A percentile compares a stretch with the other conserved stretches of the same genome.
These are phyloP conservation scores for Peromyscus aztecus DNA, from an alignment of 2,797 vertebrate species.

Conservation along the genomic window DNA sequence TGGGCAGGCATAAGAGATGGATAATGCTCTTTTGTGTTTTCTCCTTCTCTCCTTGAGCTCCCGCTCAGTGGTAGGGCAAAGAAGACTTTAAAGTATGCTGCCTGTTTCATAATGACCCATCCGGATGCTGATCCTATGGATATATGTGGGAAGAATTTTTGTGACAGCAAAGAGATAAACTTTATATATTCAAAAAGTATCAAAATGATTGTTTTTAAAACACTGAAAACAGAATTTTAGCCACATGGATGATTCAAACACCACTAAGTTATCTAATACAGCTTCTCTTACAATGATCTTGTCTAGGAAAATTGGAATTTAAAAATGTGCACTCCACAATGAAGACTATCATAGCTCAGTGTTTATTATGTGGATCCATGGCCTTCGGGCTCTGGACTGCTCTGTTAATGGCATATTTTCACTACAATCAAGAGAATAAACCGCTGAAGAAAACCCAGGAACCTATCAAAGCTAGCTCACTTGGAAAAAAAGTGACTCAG, in stretches of 20 bases:
- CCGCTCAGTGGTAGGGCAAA: not conserved
- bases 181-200: not conserved
- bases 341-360: not conserved
- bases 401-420: conserved; percentile 83
- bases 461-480: conserved; percentile 80
- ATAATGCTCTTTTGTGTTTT: not conserved
- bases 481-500: conserved; percentile 85
- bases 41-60: not conserved
- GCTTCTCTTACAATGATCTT: conserved; percentile 36
- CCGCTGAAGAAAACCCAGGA: conserved; percentile 88
- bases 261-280: conserved; percentile 10
- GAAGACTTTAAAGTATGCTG: not conserved
- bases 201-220: not conserved
- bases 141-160: not conserved
- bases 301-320: conserved; percentile 61
- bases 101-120: not conserved
- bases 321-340: conserved; percentile 24
- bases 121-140: not conserved
- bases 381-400: conserved; percentile 15
- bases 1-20: not conserved
- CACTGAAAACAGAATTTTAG: not conserved
- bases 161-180: not conserved
- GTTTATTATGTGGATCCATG: conserved; percentile 16
- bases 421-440: conserved; percentile 87
- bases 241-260: not conserved